Evolutionary conservation across 2,888 invertebrate species (phyloP).

Genomic region (Epinotia ramella): DNA sequence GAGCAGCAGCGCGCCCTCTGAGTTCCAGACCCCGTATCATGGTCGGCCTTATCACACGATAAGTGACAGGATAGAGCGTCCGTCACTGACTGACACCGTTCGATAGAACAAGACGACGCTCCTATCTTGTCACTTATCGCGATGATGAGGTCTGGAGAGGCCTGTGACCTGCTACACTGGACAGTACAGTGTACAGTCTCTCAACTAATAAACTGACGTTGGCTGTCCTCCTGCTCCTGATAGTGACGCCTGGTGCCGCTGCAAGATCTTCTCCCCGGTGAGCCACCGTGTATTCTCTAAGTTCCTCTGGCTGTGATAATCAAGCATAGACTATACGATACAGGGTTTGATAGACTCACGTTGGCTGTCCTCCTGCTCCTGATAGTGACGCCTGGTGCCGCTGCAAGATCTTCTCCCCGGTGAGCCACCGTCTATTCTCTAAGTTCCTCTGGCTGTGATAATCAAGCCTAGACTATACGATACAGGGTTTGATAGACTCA

Average conservation of each 20-base stretch:
- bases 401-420: constrained; percentile 96
- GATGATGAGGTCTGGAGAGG: no score
- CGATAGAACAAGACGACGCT: no score
- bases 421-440: constrained; percentile 96
- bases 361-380: constrained; percentile 84
- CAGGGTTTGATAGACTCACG: constrained; percentile 60
- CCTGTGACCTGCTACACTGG: not conserved
- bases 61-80: no score
- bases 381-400: constrained; percentile 90
- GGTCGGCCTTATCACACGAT: no score
- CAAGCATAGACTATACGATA: not conserved
- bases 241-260: constrained; percentile 90
- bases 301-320: constrained; percentile 97
- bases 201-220: constrained; percentile 59
- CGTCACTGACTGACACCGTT: no score
- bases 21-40: no score
- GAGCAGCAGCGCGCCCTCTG: not conserved
- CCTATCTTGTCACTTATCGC: no score
- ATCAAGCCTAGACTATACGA: no score
- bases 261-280: constrained; percentile 95
- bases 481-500: no score
- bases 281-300: constrained; percentile 96
- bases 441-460: no score
- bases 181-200: no score
- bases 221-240: constrained; percentile 80